A percentile compares a stretch with the other conserved stretches of the same genome.
Evolutionary conservation across 2,797 vertebrate species (phyloP).

Genomic region (Poecilia picta): DNA sequence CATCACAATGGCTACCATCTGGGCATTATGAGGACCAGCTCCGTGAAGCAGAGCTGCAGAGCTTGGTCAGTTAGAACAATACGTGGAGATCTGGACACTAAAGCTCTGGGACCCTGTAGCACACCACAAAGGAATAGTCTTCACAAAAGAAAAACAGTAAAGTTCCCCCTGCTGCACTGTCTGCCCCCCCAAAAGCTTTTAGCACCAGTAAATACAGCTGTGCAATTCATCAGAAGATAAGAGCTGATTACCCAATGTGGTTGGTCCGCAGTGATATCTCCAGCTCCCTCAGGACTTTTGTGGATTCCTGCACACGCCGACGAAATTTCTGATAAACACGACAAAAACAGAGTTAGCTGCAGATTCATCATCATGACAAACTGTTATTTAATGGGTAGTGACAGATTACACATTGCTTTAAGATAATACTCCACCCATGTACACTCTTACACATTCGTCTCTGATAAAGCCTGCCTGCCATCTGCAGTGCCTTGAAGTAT

Average conservation of each 20-base stretch:
- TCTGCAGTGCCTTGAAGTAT: not conserved
- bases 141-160: slow-evolving; percentile 50
- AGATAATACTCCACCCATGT: not conserved
- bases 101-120: slow-evolving; percentile 59
- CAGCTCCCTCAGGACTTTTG: slow-evolving; percentile 93
- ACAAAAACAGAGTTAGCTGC: slow-evolving; percentile 16
- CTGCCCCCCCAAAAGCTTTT: slow-evolving; percentile 29
- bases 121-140: slow-evolving; percentile 63
- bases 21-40: slow-evolving; percentile 75
- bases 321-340: slow-evolving; percentile 90
- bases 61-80: slow-evolving; percentile 73
- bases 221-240: slow-evolving; percentile 19
- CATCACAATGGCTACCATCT: slow-evolving; percentile 85
- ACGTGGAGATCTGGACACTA: slow-evolving; percentile 64
- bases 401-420: slow-evolving; percentile 3
- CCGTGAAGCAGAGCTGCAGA: slow-evolving; percentile 66
- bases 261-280: slow-evolving; percentile 97
- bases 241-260: slow-evolving; percentile 91
- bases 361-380: not conserved
- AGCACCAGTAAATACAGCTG: slow-evolving; percentile 31
- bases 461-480: not conserved
- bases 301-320: slow-evolving; percentile 94
- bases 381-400: not conserved
- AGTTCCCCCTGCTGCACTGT: slow-evolving; percentile 38
- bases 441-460: not conserved